Conservation (phyloP, 2,797 vertebrate species). For the Tarsius wallacei region DNA sequence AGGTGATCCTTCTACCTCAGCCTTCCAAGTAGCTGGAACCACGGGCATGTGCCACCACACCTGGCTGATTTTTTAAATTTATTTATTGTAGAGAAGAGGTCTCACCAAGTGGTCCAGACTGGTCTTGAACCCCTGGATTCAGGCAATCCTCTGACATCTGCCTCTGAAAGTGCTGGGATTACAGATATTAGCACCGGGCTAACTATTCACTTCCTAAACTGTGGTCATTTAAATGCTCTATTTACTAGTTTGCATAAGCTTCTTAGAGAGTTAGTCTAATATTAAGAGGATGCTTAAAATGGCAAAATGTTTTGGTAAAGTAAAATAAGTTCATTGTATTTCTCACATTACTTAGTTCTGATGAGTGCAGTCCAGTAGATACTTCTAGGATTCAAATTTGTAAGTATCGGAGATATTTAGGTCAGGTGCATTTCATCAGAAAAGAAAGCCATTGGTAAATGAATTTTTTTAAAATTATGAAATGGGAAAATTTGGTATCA, state of each 20-base stretch:
- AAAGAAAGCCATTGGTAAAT: neutral
- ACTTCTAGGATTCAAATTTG: constrained; percentile 48
- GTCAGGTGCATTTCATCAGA: neutral
- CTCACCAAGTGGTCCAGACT: too few species aligned
- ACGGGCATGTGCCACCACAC: too few species aligned
- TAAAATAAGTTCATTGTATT: neutral
- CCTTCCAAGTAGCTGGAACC: too few species aligned
- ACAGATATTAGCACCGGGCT: too few species aligned
- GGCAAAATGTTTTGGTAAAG: constrained; percentile 29
- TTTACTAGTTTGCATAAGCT: constrained; percentile 41
- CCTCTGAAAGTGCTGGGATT: too few species aligned
- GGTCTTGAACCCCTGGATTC: too few species aligned
- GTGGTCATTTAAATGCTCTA: constrained; percentile 59
- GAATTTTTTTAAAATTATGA: constrained; percentile 38
- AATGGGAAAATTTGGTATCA: neutral
- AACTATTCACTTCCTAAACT: constrained; percentile 27
- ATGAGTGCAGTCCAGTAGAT: neutral
- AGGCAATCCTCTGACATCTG: too few species aligned
- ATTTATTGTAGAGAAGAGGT: too few species aligned
- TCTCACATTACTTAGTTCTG: constrained; percentile 10
- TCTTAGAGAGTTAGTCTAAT: constrained; percentile 52
- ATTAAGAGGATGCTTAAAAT: constrained; percentile 64
- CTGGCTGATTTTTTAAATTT: too few species aligned
- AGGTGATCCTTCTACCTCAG: too few species aligned
- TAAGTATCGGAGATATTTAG: constrained; percentile 30